These are phyloP conservation scores for Pyralis farinalis DNA, from an alignment of 2,888 invertebrate species.

Conservation along the genomic window DNA sequence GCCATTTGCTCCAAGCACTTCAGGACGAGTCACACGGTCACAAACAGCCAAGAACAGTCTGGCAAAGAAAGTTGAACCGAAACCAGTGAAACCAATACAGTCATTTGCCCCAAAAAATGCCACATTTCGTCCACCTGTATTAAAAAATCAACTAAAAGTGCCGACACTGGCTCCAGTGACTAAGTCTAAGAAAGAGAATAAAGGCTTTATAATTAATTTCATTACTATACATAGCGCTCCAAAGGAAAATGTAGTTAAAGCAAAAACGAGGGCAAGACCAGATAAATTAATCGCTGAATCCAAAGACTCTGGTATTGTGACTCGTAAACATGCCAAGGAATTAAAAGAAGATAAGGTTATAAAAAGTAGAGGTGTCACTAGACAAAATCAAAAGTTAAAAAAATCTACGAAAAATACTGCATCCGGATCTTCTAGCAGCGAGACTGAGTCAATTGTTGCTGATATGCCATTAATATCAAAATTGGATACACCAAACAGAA, in stretches of 20 bases:
- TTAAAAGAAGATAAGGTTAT: constrained; percentile 8
- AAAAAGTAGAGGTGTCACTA: constrained; percentile 24
- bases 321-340: constrained; percentile 15
- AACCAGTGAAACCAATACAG: constrained; percentile 12
- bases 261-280: constrained; percentile 19
- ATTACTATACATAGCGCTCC: constrained; percentile 25
- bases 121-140: constrained; percentile 69
- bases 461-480: constrained; percentile 1
- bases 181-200: constrained; percentile 28
- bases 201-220: constrained; percentile 28
- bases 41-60: constrained; percentile 33
- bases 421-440: constrained; percentile 28
- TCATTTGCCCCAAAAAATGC: constrained; percentile 80
- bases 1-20: constrained; percentile 44
- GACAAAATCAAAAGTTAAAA: constrained; percentile 2
- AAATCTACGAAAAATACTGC: constrained; percentile 16
- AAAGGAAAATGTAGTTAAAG: constrained; percentile 11
- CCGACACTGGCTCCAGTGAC: constrained; percentile 32
- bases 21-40: constrained; percentile 60
- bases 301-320: constrained; percentile 18
- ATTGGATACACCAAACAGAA: not conserved
- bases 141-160: constrained; percentile 35
- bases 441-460: constrained; percentile 12
- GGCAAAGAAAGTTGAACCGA: constrained; percentile 15
- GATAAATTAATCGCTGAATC: constrained; percentile 14